Base-by-base conservation (phyloP, 2,797 vertebrate genomes). In the Urocyon cinereoargenteus region DNA sequence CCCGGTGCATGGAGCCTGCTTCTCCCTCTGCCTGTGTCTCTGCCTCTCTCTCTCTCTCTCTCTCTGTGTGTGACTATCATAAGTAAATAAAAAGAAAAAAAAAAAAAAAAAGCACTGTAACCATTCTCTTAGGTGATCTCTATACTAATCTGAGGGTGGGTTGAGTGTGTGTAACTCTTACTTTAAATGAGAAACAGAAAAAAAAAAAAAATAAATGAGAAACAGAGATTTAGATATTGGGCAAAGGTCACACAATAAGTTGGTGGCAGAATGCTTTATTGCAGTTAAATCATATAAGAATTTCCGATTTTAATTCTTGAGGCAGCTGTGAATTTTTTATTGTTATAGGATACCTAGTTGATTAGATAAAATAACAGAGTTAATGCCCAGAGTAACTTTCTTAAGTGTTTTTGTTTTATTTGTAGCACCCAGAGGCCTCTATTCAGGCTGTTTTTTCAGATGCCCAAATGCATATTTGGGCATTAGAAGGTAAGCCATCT, bases 391-490 rank as follows among this genome's bases (percentile, higher is more conserved):
- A 24, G 15, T 21, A 97, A 70, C 31, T 84, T 28, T 55, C 34
- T 85, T 93, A 78, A 91, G 73, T 91, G 28, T 92, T 75, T 97
- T 84, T 97, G 2, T 89, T 98, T 97, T 97, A 95, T 97, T 97
- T 97, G 59, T 98, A 99, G 99, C 99, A 99, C 92, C 99, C 99
- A n/a, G 99, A 99, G 97, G 99, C 99, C 16, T 99, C 99, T 40
- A 99, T 99, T 98, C 99, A 99, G 86, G 99, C 99, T 95, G 98
- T 99, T 51, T 99, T 99, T 97, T 99, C 99, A 86, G 99, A 99
- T 98, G 99, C 99, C 90, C 99, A 99, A 97, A 99, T 99, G 98
- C 99, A 99, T 97, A 99, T 99, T 98, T 99, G 99, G 99, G 99
- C 99, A 90, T 98, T 99, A 95, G 99, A 99, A 99, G 99, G 99